Conservation (phyloP, 2,797 vertebrate species). For the Phalanger gymnotis region DNA sequence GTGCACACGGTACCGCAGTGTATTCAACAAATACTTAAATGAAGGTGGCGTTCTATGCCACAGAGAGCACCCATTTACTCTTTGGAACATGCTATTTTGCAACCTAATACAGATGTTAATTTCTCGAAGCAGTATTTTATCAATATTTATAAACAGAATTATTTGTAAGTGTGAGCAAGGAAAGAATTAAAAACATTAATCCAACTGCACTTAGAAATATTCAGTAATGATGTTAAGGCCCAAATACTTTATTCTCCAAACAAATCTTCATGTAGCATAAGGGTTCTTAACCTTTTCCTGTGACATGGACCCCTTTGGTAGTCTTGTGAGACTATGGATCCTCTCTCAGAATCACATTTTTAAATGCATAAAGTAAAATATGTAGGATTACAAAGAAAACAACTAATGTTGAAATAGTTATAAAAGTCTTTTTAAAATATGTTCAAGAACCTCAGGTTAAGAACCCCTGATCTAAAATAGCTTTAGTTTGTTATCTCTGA, state of each 20-base stretch:
- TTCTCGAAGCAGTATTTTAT: neutral
- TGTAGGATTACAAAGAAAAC: neutral
- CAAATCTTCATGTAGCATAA: neutral
- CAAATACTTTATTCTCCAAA: constrained; percentile 18
- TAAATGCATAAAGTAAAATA: neutral
- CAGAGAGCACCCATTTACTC: neutral
- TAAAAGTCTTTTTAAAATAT: neutral
- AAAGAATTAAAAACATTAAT: constrained; percentile 41
- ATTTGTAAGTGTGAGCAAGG: neutral
- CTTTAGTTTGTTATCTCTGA: constrained; percentile 50
- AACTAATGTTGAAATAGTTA: neutral
- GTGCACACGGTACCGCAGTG: neutral
- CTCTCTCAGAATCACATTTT: neutral
- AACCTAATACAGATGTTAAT: constrained; percentile 20
- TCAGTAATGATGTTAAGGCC: constrained; percentile 18
- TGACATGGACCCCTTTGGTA: neutral
- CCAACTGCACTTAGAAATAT: neutral
- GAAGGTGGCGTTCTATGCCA: neutral
- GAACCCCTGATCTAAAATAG: constrained; percentile 34
- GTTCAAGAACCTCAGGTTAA: neutral
- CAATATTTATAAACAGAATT: constrained; percentile 1
- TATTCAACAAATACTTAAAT: neutral
- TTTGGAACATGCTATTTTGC: neutral
- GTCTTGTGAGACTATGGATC: neutral
- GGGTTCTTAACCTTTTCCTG: constrained; percentile 4